Conservation (phyloP, 2,797 vertebrate species). For the Coccyzus lansbergi region DNA sequence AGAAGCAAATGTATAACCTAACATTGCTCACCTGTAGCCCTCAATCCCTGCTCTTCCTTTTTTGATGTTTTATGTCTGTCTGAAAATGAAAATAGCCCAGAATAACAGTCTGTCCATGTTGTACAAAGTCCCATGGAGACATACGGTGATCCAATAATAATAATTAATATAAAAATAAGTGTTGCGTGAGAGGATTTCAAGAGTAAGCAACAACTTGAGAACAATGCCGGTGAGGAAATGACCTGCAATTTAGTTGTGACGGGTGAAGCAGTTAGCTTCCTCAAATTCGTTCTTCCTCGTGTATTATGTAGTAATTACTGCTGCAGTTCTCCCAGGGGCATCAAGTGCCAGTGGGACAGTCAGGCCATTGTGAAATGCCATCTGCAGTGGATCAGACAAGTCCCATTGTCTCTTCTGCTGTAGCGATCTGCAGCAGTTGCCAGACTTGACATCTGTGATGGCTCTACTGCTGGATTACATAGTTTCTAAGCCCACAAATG, state of each 20-base stretch:
- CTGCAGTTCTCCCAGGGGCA: constrained; percentile 50
- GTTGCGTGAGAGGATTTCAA: not conserved
- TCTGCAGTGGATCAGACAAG: constrained; percentile 52
- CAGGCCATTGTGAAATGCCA: constrained; percentile 62
- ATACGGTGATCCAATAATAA: not conserved
- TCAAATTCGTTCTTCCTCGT: constrained; percentile 42
- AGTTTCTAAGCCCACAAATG: constrained; percentile 10
- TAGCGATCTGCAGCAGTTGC: constrained; percentile 45
- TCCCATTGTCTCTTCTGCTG: constrained; percentile 38
- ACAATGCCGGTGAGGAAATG: constrained; percentile 15
- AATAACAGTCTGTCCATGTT: not conserved
- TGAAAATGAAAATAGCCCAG: not conserved
- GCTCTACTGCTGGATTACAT: not conserved
- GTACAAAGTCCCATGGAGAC: not conserved
- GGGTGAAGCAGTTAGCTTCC: constrained; percentile 37
- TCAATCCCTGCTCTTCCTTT: not conserved
- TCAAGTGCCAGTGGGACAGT: constrained; percentile 36
- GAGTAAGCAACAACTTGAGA: not conserved
- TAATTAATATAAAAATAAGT: not conserved
- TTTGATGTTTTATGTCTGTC: not conserved
- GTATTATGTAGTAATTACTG: constrained; percentile 48
- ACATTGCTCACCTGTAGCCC: not conserved
- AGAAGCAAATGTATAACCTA: not conserved
- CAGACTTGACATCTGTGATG: constrained; percentile 44
- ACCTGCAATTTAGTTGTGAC: constrained; percentile 17